Conservation (phyloP, 2,888 invertebrate genomes). For the Sialis lutaria region DNA sequence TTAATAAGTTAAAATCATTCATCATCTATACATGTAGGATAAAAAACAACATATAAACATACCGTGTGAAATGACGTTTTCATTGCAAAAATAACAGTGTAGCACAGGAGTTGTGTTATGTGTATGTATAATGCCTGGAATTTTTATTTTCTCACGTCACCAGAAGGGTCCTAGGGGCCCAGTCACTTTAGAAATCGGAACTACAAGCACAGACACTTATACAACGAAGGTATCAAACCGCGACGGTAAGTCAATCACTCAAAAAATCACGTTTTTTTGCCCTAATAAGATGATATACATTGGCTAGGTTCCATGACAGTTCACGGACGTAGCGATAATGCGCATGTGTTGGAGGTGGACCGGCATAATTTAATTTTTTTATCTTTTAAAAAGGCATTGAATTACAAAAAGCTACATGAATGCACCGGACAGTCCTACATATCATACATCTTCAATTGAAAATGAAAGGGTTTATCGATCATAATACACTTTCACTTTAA, state of each 20-base stretch:
- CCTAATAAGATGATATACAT: not conserved
- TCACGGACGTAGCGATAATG: not conserved
- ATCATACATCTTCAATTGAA: no score
- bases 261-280: conserved; percentile 2
- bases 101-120: not conserved
- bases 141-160: not conserved
- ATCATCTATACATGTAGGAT: no score
- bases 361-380: not conserved
- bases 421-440: no score
- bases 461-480: no score
- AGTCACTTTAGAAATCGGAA: not conserved
- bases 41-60: no score
- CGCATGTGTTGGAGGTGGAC: conserved; percentile 1
- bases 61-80: no score
- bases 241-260: not conserved
- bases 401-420: no score
- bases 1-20: no score
- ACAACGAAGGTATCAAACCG: not conserved
- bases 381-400: no score
- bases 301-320: conserved; percentile 3
- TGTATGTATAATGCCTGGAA: not conserved
- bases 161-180: not conserved
- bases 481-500: no score
- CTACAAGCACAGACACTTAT: not conserved
- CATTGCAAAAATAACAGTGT: not conserved